Conservation (phyloP, 2,888 invertebrate species). For the Aleiodes leptofemur region DNA sequence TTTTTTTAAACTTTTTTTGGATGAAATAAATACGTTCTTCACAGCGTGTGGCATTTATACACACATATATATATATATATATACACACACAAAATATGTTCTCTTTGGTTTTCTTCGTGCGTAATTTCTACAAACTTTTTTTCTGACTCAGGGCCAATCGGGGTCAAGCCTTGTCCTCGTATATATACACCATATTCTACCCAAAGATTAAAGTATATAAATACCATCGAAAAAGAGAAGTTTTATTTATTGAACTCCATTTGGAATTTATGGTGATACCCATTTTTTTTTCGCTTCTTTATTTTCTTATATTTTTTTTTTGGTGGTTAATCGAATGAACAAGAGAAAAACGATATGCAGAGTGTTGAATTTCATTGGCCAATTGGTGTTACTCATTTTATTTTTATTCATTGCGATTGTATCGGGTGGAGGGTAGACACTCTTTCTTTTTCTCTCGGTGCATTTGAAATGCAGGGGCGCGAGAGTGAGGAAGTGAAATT, state of each 20-base stretch:
- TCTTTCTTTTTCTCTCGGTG: background rate
- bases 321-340: slow-evolving; percentile 36
- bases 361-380: slow-evolving; percentile 27
- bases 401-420: slow-evolving; percentile 7
- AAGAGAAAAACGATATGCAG: background rate
- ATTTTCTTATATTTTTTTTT: background rate
- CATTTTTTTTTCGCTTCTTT: background rate
- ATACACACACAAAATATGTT: slow-evolving; percentile 23
- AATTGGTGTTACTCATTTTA: background rate
- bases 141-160: slow-evolving; percentile 41
- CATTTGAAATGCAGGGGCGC: slow-evolving; percentile 22
- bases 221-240: slow-evolving; percentile 16
- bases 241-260: slow-evolving; percentile 31
- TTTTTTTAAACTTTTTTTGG: slow-evolving; percentile 2
- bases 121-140: slow-evolving; percentile 45
- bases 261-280: slow-evolving; percentile 41
- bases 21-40: slow-evolving; percentile 44
- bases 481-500: slow-evolving; percentile 31
- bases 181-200: slow-evolving; percentile 2
- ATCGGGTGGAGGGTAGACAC: background rate
- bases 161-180: slow-evolving; percentile 45
- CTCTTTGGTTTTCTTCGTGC: slow-evolving; percentile 35
- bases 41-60: slow-evolving; percentile 20
- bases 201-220: slow-evolving; percentile 29
- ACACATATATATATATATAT: background rate